These are phyloP conservation scores for Melanotaenia trifasciata DNA, from an alignment of 2,797 vertebrate genomes.

Conservation along the genomic window DNA sequence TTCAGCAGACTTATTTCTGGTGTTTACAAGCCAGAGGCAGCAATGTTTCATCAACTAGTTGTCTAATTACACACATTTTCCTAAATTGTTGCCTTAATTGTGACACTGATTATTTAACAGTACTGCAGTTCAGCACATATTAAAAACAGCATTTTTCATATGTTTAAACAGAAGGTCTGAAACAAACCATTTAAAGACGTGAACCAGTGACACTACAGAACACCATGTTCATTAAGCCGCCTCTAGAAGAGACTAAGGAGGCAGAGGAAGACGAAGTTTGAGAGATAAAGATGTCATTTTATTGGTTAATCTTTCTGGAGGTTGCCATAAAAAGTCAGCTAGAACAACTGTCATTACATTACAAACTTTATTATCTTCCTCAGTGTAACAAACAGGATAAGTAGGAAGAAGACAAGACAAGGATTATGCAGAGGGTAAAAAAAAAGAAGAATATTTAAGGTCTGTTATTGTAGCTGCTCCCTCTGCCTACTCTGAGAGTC, in stretches of 20 bases:
- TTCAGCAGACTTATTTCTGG: background rate
- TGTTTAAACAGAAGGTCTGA: too few species aligned
- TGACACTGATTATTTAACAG: too few species aligned
- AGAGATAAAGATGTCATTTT: background rate
- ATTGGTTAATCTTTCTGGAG: background rate
- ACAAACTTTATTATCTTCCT: background rate
- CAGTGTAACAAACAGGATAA: constrained; percentile 37
- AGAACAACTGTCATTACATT: background rate
- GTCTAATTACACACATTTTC: too few species aligned
- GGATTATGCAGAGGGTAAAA: background rate
- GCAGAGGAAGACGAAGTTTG: background rate
- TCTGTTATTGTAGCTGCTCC: background rate
- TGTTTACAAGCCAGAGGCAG: background rate
- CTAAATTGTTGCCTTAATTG: too few species aligned
- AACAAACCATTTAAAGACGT: too few species aligned
- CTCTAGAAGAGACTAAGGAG: background rate
- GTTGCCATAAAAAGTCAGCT: background rate
- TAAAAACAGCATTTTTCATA: too few species aligned
- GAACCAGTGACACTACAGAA: too few species aligned
- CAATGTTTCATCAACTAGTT: background rate
- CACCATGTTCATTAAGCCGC: too few species aligned
- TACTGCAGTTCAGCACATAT: too few species aligned
- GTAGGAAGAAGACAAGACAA: constrained; percentile 7
- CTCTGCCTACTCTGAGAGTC: constrained; percentile 38
- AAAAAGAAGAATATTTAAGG: constrained; percentile 22